Base-by-base conservation (phyloP, 2,797 vertebrate species). In the Muscicapa striata region DNA sequence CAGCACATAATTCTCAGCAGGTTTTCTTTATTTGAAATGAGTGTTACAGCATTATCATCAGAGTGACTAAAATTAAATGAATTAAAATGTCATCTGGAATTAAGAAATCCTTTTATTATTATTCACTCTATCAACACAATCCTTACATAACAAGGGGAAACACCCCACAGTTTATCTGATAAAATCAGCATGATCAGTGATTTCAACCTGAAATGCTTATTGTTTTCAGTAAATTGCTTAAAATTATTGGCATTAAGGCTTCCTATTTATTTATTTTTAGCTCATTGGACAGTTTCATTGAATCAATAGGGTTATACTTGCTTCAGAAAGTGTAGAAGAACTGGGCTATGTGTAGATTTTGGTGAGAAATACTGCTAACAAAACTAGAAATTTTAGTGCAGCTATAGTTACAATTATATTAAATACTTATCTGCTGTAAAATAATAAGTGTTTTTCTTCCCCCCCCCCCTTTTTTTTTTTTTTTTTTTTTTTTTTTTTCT, bases 21-120 rank as follows among this genome's bases (percentile, higher is more conserved):
- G 94, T 96, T 97, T 97, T 96, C 93, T 96, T 88, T 83, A 68
- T 90, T 95, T 92, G 77, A 93, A 89, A 93, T 79, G 55, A 94
- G 58, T 87, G 69, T 84, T 85, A 86, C n/a, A 36, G 74, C 57
- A 5, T 95, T 95, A 96, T 97, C 89, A 96, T 85, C 73, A 95
- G 73, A 80, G 87, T 90, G 74, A 93, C 80, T 93, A 92, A 96
- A 96, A 86, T 58, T 24, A 80, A 95, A 95, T 63, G 20, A 94
- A 96, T 90, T 95, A 94, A 93, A 95, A 93, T 96, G 87, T 94
- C 96, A 95, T 84, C 92, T 70, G 59, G 52, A 95, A 96, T 97
- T 86, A 90, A 95, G 64, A 51, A 80, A 94, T 96, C 89, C 76
- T 96, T 97, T 96, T 93, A 63, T 96, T 96, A 89, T 92, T 97